Evolutionary conservation across 92 coral and sea anemone genomes (phyloP), one percentile per base, ranked within the genome.

Genomic region (Montipora capitata): DNA sequence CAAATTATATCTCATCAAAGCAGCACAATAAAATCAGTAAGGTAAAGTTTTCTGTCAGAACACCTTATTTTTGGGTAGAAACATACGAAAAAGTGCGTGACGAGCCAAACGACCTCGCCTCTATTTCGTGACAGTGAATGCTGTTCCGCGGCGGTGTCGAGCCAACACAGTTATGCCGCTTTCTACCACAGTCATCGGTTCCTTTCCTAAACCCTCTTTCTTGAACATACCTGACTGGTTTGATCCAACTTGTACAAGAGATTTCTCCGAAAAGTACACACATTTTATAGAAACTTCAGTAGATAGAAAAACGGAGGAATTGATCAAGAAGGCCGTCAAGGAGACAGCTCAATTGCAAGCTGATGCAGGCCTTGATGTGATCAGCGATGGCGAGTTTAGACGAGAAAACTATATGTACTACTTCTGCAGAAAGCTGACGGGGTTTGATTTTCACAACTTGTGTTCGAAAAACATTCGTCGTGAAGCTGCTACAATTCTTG

Each of bases 301-400:
- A 68, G 4, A 52, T 2, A 14, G 48, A 5, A 88, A 90, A 45
- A 69, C 68, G 5, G 95, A 94, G 14, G 76, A 87, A 39, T 59
- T 82, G 40, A 59, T 90, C 51, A 64, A 16, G 54, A 92, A 86
- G 75, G 99, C 99, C 35, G 87, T 80, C 15, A 58, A 71, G 73
- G 95, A 96, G 63, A 84, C 83, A 9, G 51, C 93, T 38, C 72
- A 81, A 7, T 81, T 91, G 9, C 96, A 93, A 61, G 75, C 68
- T 4, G 87, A 83, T 3, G 75, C 92, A 51, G 96, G 96, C 68
- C 79, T 96, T 48, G 99, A 96, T 84, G 92, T 95, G 12, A 59
- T 93, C 15, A 96, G 98, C 11, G 99, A 96, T 82, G 99, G 99
- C 8, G 98, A 96, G 78, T 41, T 96, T 35, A 88, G 93, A 17